Base-by-base conservation (phyloP, 2,113 vertebrate genomes). In the Centropristis striata region DNA sequence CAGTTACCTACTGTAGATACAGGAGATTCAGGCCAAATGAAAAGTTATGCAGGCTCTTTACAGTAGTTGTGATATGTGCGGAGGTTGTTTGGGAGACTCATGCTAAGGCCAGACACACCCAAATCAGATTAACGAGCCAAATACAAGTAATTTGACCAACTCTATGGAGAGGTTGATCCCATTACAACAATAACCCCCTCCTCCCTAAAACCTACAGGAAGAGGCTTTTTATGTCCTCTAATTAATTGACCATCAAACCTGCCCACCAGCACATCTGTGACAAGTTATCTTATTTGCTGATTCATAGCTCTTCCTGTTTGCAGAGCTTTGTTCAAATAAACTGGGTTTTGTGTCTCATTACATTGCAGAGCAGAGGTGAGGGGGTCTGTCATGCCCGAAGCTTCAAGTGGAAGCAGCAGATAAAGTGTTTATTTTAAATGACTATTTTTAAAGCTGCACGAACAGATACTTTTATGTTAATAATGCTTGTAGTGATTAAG, bases 221-320 rank as follows among this genome's bases (percentile, higher is more conserved):
- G 53, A 57, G 41, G 57, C 58, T 83, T 80, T 92, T 93, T 92
- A 93, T 93, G 94, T 92, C 91, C 92, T 92, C 90, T 93, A 95
- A 97, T 97, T 96, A 96, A 96, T 96, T 96, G 96, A 95, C 95
- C 94, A 96, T 97, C 94, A 96, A 96, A 96, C 94, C 93, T 94
- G 94, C 94, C 93, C 90, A 93, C 94, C 92, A 92, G 74, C 86
- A 94, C 96, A 96, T 96, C 95, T 97, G 95, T 72, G 85, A 95
- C 92, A 88, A 95, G 92, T 96, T 96, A 96, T 92, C 90, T 92
- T 75, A 87, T 83, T 92, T 94, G 95, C 95, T 94, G 94, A 96
- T 94, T 95, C 94, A 94, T 95, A 66, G 91, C 81, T 90, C 91
- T 94, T 94, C 95, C 90, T 95, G 94, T 53, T 47, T 95, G 87